phyloP scores from a whole-genome alignment of 1,140 invertebrate genomes.

The Zaprionus gabonicus region DNA sequence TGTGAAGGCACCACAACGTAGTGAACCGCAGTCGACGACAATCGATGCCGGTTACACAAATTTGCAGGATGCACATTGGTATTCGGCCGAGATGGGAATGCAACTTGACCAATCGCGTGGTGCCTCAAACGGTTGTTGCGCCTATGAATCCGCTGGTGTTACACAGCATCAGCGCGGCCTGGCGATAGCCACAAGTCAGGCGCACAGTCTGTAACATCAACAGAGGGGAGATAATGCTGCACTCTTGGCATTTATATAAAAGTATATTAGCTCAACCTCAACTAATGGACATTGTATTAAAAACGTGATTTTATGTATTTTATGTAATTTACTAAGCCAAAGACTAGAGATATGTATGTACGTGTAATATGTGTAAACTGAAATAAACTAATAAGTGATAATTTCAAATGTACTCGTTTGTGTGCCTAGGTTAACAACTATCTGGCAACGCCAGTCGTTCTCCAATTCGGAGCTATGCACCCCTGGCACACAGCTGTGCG shows the following conservation, averaged over 20 bases:
- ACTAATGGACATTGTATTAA: conserved; percentile 62
- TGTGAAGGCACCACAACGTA: conserved; percentile 43
- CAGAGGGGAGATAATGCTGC: not conserved
- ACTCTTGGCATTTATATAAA: conserved; percentile 22
- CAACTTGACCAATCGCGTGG: conserved; percentile 49
- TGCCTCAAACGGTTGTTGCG: conserved; percentile 42
- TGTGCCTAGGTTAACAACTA: not conserved
- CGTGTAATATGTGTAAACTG: conserved; percentile 31
- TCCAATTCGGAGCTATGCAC: not conserved
- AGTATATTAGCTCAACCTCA: conserved; percentile 5
- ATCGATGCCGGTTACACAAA: conserved; percentile 51
- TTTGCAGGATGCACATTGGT: conserved; percentile 62
- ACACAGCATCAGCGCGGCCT: conserved; percentile 59
- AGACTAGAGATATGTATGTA: conserved; percentile 53
- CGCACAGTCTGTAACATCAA: conserved; percentile 52
- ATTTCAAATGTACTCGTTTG: conserved; percentile 18
- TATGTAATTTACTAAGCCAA: conserved; percentile 62
- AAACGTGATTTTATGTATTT: conserved; percentile 62
- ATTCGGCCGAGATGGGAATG: conserved; percentile 49
- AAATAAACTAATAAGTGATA: conserved; percentile 50
- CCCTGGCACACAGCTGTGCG: conserved; percentile 33
- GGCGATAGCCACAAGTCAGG: conserved; percentile 58
- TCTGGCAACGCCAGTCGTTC: conserved; percentile 15
- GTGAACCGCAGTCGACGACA: conserved; percentile 35
- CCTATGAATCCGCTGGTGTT: conserved; percentile 52